Conservation (phyloP, 2,113 vertebrate genomes). For the Saimiri boliviensis region DNA sequence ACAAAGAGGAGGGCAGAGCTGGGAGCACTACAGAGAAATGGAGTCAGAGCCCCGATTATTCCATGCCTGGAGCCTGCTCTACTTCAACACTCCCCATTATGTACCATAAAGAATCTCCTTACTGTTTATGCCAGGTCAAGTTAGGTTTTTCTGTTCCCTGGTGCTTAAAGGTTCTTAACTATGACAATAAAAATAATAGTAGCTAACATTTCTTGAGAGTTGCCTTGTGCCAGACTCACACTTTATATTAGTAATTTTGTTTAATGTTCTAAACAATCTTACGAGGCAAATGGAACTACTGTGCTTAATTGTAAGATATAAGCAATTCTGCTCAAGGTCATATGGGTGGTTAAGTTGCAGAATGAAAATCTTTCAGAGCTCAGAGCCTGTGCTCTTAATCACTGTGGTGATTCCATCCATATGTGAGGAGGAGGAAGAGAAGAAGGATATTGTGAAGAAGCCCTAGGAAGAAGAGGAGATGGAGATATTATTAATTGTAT, state of each 20-base stretch:
- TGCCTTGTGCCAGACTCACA: conserved; percentile 21
- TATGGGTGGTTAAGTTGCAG: neutral
- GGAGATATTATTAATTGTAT: neutral
- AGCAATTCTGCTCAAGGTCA: neutral
- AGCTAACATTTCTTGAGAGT: conserved; percentile 32
- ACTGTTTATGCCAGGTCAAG: conserved; percentile 27
- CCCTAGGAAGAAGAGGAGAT: neutral
- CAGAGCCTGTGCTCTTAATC: neutral
- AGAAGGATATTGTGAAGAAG: neutral
- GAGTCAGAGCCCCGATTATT: conserved; percentile 58
- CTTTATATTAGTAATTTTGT: conserved; percentile 12
- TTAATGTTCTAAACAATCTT: conserved; percentile 15
- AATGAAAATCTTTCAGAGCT: neutral
- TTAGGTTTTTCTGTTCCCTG: conserved; percentile 49
- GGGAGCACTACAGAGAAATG: neutral
- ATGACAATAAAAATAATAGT: conserved; percentile 35
- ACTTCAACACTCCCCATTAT: conserved; percentile 42
- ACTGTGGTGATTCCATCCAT: neutral
- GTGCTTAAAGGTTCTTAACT: neutral
- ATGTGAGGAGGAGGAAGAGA: neutral
- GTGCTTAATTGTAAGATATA: neutral
- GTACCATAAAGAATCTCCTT: conserved; percentile 46
- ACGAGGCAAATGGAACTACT: neutral
- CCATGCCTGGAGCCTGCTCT: neutral
- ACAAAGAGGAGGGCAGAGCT: conserved; percentile 48